Percentiles rank a stretch among this genome's conserved stretches.
These are phyloP conservation scores for Philonicus albiceps DNA, from an alignment of 2,888 invertebrate genomes.

Conservation along the genomic window DNA sequence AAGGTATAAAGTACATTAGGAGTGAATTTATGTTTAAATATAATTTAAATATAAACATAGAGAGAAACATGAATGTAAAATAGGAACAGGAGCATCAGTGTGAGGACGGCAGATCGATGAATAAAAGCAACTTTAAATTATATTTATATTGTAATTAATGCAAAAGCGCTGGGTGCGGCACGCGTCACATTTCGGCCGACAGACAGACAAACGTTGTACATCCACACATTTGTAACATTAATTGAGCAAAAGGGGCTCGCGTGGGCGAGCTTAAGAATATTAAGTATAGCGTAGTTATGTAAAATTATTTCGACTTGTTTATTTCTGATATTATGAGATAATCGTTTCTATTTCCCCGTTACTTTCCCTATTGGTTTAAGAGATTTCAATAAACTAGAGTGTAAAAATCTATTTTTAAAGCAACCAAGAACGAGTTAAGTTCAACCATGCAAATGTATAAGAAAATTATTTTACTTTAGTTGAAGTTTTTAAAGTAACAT, in stretches of 20 bases:
- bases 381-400: conserved; percentile 3
- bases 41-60: conserved; percentile 36
- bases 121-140: conserved; percentile 8
- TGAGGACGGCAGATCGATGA: neutral
- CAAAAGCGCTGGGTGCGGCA: neutral
- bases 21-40: conserved; percentile 32
- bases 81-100: conserved; percentile 1
- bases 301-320: conserved; percentile 18
- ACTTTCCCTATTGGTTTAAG: neutral
- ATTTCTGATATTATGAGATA: neutral
- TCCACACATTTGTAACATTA: conserved; percentile 25
- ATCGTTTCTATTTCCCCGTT: neutral
- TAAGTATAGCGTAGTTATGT: conserved; percentile 29
- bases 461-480: conserved; percentile 15
- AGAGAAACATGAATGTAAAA: conserved; percentile 22
- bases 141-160: neutral
- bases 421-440: conserved; percentile 1
- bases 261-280: neutral
- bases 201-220: conserved; percentile 5
- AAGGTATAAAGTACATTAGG: conserved; percentile 16
- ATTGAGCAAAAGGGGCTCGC: neutral
- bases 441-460: neutral
- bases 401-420: conserved; percentile 35
- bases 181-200: neutral
- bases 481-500: conserved; percentile 28